Base-by-base conservation (phyloP, 1,140 invertebrate genomes). In the Lasioglossum albipes region DNA sequence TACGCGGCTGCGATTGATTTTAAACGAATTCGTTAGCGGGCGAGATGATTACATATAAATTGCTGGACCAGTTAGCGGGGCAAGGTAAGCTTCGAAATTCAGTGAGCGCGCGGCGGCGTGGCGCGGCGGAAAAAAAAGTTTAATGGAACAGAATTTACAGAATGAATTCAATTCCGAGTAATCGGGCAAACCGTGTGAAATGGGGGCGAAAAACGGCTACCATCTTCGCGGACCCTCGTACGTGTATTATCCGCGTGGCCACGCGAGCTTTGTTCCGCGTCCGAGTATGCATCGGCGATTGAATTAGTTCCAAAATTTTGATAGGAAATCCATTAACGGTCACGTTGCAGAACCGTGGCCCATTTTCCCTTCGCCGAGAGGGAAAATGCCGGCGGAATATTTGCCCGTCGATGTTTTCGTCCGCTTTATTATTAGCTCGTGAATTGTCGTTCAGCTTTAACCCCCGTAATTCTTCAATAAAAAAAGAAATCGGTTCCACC, bases 261-360 rank as follows among this genome's bases (percentile, higher is more conserved):
- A 16, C 20, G 36, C 18, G 45, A 10, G 49, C 36, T 22, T 65
- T 54, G 69, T 82, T 79, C 66, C 27, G 31, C 16, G 75, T 70
- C 68, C 52, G 52, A 85, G 74, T 72, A 82, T 87, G 84, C 85
- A 73, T 71, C 70, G 74, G 22, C 52, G 62, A 89, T 87, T 83
- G 84, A 89, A 84, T 87, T 90, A 87, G 82, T 86, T 85, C 81
- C 41, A 70, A 74, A 71, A 88, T 87, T 86, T 86, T 88, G 74
- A 87, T 79, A 75, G 87, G 71, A 89, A 88, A 76, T 82, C 82
- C 81, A 89, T 89, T 89, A 90, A 85, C 81, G 81, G 73, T n/a
- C 65, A 54, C 62, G 75, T 62, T 27, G 71, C 71, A 62, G 69
- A 78, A 75, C 77, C 75, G 72, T 74, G 74, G 61, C 41, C 57